Conservation (phyloP, 2,888 invertebrate genomes). For the Sabatieria punctata region DNA sequence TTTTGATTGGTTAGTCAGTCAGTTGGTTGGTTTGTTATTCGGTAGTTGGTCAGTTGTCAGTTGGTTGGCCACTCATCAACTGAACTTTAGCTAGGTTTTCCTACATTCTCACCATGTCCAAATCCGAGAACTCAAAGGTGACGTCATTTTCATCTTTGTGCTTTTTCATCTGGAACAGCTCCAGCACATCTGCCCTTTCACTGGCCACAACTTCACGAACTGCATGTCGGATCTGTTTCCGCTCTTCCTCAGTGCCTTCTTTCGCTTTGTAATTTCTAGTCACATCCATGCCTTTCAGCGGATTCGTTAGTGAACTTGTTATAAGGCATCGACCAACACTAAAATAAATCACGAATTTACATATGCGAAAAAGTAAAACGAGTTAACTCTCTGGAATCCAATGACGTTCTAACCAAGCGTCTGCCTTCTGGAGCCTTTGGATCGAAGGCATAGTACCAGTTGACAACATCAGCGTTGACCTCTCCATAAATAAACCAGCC, state of each 20-base stretch:
- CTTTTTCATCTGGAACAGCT: neutral
- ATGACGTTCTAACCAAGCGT: neutral
- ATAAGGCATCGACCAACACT: conserved; percentile 4
- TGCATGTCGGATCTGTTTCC: conserved; percentile 2
- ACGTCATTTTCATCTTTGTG: too few species aligned
- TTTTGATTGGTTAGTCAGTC: too few species aligned
- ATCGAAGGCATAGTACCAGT: conserved; percentile 62
- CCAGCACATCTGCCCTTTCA: neutral
- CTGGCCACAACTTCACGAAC: neutral
- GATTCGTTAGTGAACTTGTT: neutral
- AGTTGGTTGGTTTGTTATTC: too few species aligned
- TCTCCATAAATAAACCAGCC: conserved; percentile 49
- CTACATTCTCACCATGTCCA: neutral
- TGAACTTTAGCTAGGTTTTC: neutral
- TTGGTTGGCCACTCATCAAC: too few species aligned
- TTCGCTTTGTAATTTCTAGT: conserved; percentile 4
- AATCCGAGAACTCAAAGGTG: neutral
- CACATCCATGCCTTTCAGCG: neutral
- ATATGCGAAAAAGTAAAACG: neutral
- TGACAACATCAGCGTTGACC: conserved; percentile 79
- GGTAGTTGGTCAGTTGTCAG: too few species aligned
- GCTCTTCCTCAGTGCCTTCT: conserved; percentile 5
- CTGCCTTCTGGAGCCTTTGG: neutral
- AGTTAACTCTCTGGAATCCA: neutral
- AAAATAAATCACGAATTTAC: neutral